These are phyloP conservation scores for Apodemia hepburni DNA, from an alignment of 2,888 invertebrate genomes.

Conservation along the genomic window DNA sequence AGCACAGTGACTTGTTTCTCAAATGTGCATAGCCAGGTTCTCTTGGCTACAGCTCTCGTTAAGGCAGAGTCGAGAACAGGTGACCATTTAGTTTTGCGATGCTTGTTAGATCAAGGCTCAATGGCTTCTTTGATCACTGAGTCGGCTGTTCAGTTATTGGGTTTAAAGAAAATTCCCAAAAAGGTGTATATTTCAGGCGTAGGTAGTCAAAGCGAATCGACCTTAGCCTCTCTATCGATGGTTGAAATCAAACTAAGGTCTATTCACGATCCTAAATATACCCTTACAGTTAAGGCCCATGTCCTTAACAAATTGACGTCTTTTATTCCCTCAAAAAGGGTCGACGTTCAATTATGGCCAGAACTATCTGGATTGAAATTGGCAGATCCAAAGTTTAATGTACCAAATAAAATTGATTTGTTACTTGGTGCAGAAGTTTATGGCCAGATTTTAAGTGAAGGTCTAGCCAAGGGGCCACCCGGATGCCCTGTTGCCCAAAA, in stretches of 20 bases:
- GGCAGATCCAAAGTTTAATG: constrained; percentile 28
- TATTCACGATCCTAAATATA: constrained; percentile 22
- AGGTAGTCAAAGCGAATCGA: constrained; percentile 18
- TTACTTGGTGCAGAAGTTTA: constrained; percentile 36
- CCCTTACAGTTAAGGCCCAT: constrained; percentile 26
- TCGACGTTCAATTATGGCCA: constrained; percentile 18
- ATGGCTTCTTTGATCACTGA: constrained; percentile 36
- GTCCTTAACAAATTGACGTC: constrained; percentile 26
- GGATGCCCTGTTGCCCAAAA: constrained; percentile 30
- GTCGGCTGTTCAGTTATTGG: constrained; percentile 25
- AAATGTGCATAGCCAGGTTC: constrained; percentile 21
- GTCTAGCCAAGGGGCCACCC: constrained; percentile 27
- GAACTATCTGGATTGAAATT: constrained; percentile 19
- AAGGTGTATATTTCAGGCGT: constrained; percentile 24
- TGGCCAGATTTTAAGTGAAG: constrained; percentile 32
- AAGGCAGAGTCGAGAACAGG: constrained; percentile 26
- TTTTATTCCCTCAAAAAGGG: constrained; percentile 25
- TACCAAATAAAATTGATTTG: constrained; percentile 32
- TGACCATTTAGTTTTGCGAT: constrained; percentile 22
- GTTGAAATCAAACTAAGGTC: constrained; percentile 28
- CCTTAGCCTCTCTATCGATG: constrained; percentile 21
- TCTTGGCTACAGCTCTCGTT: constrained; percentile 32
- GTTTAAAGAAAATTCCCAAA: constrained; percentile 25
- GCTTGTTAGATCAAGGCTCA: constrained; percentile 35
- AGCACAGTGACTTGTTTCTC: constrained; percentile 22